phyloP scores from a whole-genome alignment of 2,113 vertebrate species.

The Osmerus mordax region DNA sequence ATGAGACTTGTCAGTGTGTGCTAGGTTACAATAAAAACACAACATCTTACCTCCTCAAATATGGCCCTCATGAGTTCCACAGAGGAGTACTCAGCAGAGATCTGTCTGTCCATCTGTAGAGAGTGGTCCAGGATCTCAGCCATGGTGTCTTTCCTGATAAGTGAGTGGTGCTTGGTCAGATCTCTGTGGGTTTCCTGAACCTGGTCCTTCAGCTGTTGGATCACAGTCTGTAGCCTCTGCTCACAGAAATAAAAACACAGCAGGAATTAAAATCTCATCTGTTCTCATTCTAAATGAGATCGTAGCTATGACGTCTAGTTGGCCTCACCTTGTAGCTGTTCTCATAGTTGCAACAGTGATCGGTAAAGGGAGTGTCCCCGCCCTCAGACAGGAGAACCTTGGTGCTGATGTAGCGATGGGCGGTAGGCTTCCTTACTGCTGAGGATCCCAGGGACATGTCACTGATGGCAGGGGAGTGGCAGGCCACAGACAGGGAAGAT shows the following conservation, averaged over 20 bases:
- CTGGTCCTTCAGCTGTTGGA: constrained; percentile 81
- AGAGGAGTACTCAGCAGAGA: constrained; percentile 66
- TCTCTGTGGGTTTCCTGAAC: constrained; percentile 82
- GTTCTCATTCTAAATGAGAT: not conserved
- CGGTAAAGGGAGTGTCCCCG: constrained; percentile 68
- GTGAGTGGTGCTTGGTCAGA: constrained; percentile 83
- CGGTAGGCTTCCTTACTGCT: constrained; percentile 71
- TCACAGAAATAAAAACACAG: not conserved
- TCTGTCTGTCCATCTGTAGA: constrained; percentile 74
- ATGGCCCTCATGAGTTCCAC: constrained; percentile 72
- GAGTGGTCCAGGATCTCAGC: constrained; percentile 76
- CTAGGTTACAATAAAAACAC: not conserved
- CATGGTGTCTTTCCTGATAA: constrained; percentile 80
- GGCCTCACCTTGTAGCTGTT: constrained; percentile 73
- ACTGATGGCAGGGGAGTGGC: constrained; percentile 53
- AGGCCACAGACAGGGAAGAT: constrained; percentile 63
- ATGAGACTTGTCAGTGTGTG: not conserved
- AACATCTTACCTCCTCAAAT: constrained; percentile 76
- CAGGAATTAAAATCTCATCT: not conserved
- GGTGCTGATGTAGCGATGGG: constrained; percentile 81
- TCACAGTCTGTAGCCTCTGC: constrained; percentile 74
- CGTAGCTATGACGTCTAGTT: not conserved
- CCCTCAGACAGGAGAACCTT: constrained; percentile 80
- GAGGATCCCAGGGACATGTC: constrained; percentile 61
- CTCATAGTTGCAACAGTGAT: constrained; percentile 79